Evolutionary conservation across 2,797 vertebrate species (phyloP).

Genomic region (Schizothorax lantsangensis): DNA sequence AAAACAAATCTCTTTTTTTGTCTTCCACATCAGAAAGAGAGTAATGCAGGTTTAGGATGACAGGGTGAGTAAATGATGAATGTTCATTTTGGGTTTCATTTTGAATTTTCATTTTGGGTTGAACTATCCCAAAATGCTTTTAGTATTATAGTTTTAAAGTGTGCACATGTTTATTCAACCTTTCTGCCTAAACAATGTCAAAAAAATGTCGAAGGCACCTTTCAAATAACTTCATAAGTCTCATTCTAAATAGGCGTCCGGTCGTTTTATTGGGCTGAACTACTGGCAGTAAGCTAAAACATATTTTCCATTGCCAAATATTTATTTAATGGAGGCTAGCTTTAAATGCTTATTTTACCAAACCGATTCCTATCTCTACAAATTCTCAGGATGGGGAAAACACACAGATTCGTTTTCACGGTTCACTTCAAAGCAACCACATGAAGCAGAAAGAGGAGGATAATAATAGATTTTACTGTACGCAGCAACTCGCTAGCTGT

Average conservation of each 20-base stretch:
- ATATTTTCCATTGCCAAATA: constrained; percentile 46
- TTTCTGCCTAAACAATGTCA: constrained; percentile 17
- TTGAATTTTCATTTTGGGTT: not conserved
- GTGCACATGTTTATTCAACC: not conserved
- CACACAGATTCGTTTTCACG: constrained; percentile 54
- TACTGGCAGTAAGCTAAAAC: constrained; percentile 53
- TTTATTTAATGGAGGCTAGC: constrained; percentile 66
- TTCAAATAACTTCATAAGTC: constrained; percentile 19
- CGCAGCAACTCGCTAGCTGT: constrained; percentile 56
- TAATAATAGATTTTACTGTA: constrained; percentile 58
- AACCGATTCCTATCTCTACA: constrained; percentile 65
- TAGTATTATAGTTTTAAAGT: constrained; percentile 2
- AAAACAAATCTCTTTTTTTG: not conserved
- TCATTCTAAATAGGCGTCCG: constrained; percentile 13
- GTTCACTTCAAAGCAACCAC: constrained; percentile 57
- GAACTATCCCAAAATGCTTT: not conserved
- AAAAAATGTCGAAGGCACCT: not conserved
- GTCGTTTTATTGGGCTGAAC: constrained; percentile 54
- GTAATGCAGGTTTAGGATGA: not conserved
- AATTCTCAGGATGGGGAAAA: constrained; percentile 62
- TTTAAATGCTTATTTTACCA: constrained; percentile 61
- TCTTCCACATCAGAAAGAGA: not conserved
- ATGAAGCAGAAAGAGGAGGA: constrained; percentile 47
- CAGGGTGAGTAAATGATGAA: not conserved
- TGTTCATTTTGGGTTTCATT: not conserved